Conservation (phyloP, 2,113 vertebrate genomes). For the Pitta sordida region DNA sequence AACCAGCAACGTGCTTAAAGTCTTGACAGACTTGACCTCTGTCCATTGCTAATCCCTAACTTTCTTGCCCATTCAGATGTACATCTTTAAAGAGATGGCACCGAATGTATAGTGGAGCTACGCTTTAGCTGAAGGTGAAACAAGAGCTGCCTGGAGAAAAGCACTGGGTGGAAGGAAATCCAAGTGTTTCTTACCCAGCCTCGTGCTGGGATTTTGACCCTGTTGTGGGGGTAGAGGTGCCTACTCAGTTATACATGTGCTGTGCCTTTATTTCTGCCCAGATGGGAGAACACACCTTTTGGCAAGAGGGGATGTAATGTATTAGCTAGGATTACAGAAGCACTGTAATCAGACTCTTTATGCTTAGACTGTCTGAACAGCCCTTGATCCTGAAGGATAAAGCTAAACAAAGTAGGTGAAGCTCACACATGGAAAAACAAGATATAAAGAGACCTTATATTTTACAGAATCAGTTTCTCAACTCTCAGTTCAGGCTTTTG, state of each 20-base stretch:
- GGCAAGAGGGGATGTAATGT: neutral
- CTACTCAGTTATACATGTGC: neutral
- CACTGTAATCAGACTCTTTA: neutral
- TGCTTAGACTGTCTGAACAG: neutral
- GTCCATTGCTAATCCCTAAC: conserved; percentile 14
- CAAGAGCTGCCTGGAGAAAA: neutral
- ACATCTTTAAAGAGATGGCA: conserved; percentile 34
- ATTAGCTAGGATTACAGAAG: neutral
- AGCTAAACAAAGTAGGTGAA: conserved; percentile 10
- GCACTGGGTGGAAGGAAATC: neutral
- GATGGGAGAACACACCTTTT: neutral
- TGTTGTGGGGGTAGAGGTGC: neutral
- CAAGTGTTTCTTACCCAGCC: neutral
- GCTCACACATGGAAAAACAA: neutral
- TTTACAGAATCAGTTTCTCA: neutral
- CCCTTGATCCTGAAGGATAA: conserved; percentile 6
- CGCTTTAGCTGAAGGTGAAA: conserved; percentile 5
- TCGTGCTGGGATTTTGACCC: neutral
- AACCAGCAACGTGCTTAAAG: conserved; percentile 40
- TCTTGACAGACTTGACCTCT: conserved; percentile 47
- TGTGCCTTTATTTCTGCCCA: neutral
- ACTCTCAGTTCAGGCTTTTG: neutral
- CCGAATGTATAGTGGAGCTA: neutral
- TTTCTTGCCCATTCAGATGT: conserved; percentile 61
- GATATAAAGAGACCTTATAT: neutral